These are phyloP conservation scores for Trematocara variabile DNA, from an alignment of 2,113 vertebrate genomes.

Conservation along the genomic window DNA sequence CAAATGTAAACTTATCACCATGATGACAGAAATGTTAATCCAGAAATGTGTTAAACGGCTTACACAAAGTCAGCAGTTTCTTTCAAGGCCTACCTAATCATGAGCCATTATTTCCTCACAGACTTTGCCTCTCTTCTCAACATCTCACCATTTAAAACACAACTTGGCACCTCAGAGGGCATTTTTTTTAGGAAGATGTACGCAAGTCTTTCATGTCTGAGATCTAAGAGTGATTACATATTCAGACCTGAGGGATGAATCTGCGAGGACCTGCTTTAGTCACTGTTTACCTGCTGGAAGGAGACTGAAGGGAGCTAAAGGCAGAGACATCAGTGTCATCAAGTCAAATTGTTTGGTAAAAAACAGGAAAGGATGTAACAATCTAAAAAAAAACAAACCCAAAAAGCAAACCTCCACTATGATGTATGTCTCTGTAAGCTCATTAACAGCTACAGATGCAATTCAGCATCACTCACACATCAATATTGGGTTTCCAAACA, in stretches of 20 bases:
- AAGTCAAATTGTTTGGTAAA: not conserved
- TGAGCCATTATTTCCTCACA: constrained; percentile 25
- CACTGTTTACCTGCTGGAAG: constrained; percentile 59
- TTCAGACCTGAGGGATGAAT: constrained; percentile 64
- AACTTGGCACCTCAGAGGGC: constrained; percentile 60
- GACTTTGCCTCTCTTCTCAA: constrained; percentile 19
- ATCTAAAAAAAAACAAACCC: not conserved
- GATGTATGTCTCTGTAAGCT: not conserved
- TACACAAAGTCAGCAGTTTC: not conserved
- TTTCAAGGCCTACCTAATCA: constrained; percentile 4
- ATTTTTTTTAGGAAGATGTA: constrained; percentile 51
- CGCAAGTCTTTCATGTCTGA: constrained; percentile 70
- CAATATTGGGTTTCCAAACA: not conserved
- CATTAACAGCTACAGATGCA: not conserved
- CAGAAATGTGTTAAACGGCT: not conserved
- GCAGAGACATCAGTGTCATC: constrained; percentile 32
- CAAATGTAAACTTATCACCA: not conserved
- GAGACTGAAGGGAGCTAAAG: constrained; percentile 3
- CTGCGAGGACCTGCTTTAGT: constrained; percentile 50
- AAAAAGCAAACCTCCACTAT: not conserved
- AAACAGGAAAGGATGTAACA: not conserved
- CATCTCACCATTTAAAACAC: constrained; percentile 25
- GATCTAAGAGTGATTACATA: constrained; percentile 70
- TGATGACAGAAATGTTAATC: not conserved
- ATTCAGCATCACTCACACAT: not conserved